Evolutionary conservation across 2,888 invertebrate genomes (phyloP), one percentile per base, ranked within the genome.

Genomic region (Scelioninae gen. 1): DNA sequence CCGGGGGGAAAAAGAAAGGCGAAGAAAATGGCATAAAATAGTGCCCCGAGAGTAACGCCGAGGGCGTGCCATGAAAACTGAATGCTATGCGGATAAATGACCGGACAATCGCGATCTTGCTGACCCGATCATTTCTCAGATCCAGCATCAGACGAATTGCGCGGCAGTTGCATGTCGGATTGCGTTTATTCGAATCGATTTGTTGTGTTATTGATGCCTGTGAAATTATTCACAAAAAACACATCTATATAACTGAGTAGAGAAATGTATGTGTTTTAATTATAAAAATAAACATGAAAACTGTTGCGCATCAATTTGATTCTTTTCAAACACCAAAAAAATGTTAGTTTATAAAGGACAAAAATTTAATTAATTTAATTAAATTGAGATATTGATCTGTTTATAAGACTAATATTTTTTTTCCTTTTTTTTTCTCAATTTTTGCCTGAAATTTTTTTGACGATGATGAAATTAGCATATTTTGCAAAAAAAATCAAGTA

Each of bases 21-120:
- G 84, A 86, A 89, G 89, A 89, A 91, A 90, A 89, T 90, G 86
- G 88, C 88, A n/a, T n/a, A n/a, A n/a, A n/a, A n/a, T n/a, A n/a
- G n/a, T n/a, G n/a, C n/a, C n/a, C n/a, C 77, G 86, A 87, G 89
- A 89, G 89, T 89, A 89, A 89, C 88, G 87, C 88, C 79, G 84
- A 86, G 86, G 88, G 88, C 89, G 88, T 89, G 86, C 86, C 88
- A 85, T 82, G 85, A 83, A 86, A 85, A 79, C 75, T 55, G 80
- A 76, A 77, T 72, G 83, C 77, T 75, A 84, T 74, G 83, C 76
- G 85, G 85, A 87, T 78, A 86, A 87, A 85, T 82, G 84, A 84
- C 69, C 77, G 82, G 66, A 83, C 84, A 82, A 85, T 84, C 84
- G 78, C 85, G 86, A 87, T 85, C 84, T 83, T 71, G 75, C 79